These are phyloP conservation scores for Centropristis striata DNA, from an alignment of 2,113 vertebrate genomes.

Conservation along the genomic window DNA sequence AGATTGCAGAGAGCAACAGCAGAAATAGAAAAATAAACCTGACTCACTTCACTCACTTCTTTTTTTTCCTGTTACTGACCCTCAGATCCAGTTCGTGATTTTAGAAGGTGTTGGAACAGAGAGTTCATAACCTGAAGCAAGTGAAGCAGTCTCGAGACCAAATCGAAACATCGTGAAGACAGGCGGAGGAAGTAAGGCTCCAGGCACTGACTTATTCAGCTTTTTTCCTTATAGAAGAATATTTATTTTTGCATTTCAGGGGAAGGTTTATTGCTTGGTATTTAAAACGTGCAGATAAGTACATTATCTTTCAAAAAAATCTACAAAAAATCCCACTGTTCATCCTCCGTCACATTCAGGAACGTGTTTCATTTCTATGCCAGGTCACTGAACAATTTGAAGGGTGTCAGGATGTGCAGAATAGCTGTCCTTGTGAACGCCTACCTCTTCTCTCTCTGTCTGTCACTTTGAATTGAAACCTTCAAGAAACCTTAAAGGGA, in stretches of 20 bases:
- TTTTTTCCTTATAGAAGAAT: background rate
- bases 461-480: background rate
- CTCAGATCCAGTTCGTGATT: conserved; percentile 70
- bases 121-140: conserved; percentile 74
- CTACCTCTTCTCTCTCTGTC: background rate
- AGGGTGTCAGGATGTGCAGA: background rate
- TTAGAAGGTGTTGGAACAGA: conserved; percentile 75
- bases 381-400: background rate
- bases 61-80: conserved; percentile 21
- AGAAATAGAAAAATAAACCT: conserved; percentile 4
- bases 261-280: background rate
- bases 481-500: background rate
- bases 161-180: conserved; percentile 24
- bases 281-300: conserved; percentile 21
- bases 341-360: background rate
- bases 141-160: conserved; percentile 72
- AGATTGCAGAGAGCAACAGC: conserved; percentile 15
- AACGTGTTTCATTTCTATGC: background rate
- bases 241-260: conserved; percentile 6
- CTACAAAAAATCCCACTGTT: too few species aligned
- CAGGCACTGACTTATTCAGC: background rate
- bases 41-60: background rate
- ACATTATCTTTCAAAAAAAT: conserved; percentile 1
- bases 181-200: conserved; percentile 24
- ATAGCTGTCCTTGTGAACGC: background rate